Conservation (phyloP, 2,113 vertebrate species). For the Scomber colias region DNA sequence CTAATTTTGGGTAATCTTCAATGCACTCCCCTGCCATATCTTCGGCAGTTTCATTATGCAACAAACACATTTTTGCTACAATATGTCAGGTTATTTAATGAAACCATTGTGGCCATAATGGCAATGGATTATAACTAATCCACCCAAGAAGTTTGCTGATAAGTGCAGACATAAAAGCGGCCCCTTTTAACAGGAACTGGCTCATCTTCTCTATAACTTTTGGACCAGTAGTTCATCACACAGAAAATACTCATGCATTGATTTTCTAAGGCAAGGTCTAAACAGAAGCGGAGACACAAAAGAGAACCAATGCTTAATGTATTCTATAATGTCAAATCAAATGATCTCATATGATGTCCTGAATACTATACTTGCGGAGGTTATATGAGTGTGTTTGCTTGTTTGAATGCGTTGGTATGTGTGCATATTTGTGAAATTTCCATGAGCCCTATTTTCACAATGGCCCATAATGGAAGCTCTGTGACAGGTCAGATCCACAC, state of each 20-base stretch:
- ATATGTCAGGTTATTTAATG: slow-evolving; percentile 77
- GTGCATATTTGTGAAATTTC: neutral
- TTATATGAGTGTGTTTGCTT: neutral
- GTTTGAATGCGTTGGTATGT: neutral
- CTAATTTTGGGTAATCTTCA: slow-evolving; percentile 64
- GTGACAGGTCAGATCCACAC: neutral
- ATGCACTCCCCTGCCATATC: slow-evolving; percentile 61
- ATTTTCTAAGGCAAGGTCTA: slow-evolving; percentile 1
- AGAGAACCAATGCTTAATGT: slow-evolving; percentile 6
- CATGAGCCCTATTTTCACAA: neutral
- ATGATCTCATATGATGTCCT: too few relatives aligned
- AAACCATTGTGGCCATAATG: slow-evolving; percentile 72
- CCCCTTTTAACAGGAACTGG: slow-evolving; percentile 38
- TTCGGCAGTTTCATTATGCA: slow-evolving; percentile 68
- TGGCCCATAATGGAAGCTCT: neutral
- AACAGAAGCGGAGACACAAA: neutral
- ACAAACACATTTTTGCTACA: slow-evolving; percentile 72
- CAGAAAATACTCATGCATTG: slow-evolving; percentile 40
- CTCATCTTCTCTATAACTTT: slow-evolving; percentile 64
- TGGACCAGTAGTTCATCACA: slow-evolving; percentile 49
- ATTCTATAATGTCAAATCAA: neutral
- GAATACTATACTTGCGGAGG: too few relatives aligned
- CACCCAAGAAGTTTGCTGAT: slow-evolving; percentile 72
- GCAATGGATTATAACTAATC: slow-evolving; percentile 76
- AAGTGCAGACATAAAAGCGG: slow-evolving; percentile 65